phyloP scores from a whole-genome alignment of 1,140 invertebrate species.

The Meloidogyne chitwoodi region DNA sequence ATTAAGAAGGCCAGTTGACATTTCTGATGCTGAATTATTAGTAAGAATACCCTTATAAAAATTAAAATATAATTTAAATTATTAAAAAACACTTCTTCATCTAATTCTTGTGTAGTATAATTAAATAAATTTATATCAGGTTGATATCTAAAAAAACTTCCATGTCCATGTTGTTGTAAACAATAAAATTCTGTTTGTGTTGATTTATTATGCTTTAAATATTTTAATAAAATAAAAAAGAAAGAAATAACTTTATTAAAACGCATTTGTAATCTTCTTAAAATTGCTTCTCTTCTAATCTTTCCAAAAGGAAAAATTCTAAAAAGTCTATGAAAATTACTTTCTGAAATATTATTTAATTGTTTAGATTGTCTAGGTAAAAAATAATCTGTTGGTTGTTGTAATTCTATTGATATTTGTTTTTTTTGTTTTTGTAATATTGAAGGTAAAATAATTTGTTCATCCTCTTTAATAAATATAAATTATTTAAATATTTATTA shows the following conservation, averaged over 20 bases:
- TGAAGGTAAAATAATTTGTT: background rate
- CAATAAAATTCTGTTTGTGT: conserved; percentile 44
- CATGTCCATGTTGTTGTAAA: background rate
- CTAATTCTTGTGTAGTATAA: conserved; percentile 25
- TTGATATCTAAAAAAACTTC: conserved; percentile 12
- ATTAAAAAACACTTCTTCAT: conserved; percentile 23
- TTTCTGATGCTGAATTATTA: conserved; percentile 11
- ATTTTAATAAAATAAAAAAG: background rate
- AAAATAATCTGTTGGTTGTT: background rate
- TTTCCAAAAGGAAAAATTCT: conserved; percentile 47
- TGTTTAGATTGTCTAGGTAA: conserved; percentile 1
- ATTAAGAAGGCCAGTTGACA: background rate
- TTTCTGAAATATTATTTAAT: conserved; percentile 8
- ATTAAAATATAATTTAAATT: conserved; percentile 18
- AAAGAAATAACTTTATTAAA: conserved; percentile 34
- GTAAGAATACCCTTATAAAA: conserved; percentile 18
- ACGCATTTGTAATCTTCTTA: conserved; percentile 30
- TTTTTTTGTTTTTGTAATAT: background rate
- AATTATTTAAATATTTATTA: no score
- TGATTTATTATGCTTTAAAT: conserved; percentile 28
- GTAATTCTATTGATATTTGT: conserved; percentile 6
- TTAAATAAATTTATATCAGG: conserved; percentile 4
- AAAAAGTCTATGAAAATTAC: conserved; percentile 10
- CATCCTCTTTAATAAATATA: background rate
- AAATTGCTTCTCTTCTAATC: conserved; percentile 35